These are phyloP conservation scores for Magallana nippona DNA, from an alignment of 2,888 invertebrate genomes.

Conservation along the genomic window DNA sequence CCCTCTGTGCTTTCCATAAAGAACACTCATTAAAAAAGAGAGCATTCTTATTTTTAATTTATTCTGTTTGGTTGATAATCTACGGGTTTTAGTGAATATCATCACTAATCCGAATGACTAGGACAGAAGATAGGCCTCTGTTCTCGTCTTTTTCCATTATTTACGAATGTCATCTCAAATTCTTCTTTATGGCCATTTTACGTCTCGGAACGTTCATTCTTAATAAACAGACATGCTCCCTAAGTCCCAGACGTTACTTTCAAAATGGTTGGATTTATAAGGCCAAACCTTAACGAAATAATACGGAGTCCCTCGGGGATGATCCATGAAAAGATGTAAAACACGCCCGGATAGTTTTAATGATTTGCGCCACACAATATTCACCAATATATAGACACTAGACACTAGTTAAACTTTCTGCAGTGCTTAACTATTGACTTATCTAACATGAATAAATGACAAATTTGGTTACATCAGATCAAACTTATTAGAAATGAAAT, in stretches of 20 bases:
- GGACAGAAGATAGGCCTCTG: background rate
- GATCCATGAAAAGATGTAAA: constrained; percentile 22
- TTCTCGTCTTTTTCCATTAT: constrained; percentile 28
- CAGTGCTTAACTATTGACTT: constrained; percentile 1
- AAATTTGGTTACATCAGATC: background rate
- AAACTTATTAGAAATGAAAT: no score
- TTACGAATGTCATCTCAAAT: constrained; percentile 28
- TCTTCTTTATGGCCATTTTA: constrained; percentile 1
- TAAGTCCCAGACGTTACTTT: constrained; percentile 13
- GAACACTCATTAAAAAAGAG: no score
- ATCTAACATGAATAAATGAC: background rate
- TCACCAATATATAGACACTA: background rate
- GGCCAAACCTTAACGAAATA: constrained; percentile 19
- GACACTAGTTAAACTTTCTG: background rate
- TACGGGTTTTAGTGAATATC: background rate
- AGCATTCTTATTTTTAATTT: no score
- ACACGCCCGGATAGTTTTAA: background rate
- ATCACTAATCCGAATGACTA: background rate
- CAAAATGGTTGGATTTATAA: background rate
- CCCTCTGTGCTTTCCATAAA: no score
- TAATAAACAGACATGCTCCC: constrained; percentile 28
- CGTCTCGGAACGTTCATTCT: background rate
- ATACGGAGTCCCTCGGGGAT: constrained; percentile 19
- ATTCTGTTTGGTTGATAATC: background rate
- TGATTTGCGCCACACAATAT: background rate